Conservation (phyloP, 1,140 invertebrate genomes). For the Lysiphlebus fabarum region DNA sequence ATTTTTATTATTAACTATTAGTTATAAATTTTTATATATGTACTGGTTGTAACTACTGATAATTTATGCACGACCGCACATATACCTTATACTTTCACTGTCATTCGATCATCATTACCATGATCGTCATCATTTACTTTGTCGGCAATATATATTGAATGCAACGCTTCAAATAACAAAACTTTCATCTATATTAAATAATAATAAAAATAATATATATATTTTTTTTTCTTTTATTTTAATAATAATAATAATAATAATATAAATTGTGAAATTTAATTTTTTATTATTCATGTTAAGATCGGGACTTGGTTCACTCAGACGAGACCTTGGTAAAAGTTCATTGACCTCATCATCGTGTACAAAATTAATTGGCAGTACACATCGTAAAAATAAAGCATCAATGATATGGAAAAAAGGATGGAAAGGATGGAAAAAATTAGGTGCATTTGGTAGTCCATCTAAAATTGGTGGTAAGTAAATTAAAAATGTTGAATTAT, state of each 20-base stretch:
- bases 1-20: no score
- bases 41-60: background rate
- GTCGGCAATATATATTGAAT: no score
- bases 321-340: slow-evolving; percentile 38
- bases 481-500: background rate
- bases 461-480: slow-evolving; percentile 49
- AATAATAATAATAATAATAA: background rate
- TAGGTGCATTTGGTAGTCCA: slow-evolving; percentile 67
- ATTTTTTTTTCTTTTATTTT: background rate
- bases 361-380: slow-evolving; percentile 29
- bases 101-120: no score
- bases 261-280: no score
- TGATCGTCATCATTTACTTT: no score
- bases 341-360: slow-evolving; percentile 23
- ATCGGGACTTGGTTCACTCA: slow-evolving; percentile 47
- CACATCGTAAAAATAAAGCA: slow-evolving; percentile 45
- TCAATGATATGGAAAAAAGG: slow-evolving; percentile 57
- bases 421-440: slow-evolving; percentile 73
- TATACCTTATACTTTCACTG: no score
- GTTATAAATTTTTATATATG: no score
- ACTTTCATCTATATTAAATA: slow-evolving; percentile 8
- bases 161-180: slow-evolving; percentile 1
- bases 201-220: background rate
- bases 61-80: background rate
- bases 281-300: slow-evolving; percentile 23